Base-by-base conservation (phyloP, 2,113 vertebrate species). In the Tachuris rubrigastra region DNA sequence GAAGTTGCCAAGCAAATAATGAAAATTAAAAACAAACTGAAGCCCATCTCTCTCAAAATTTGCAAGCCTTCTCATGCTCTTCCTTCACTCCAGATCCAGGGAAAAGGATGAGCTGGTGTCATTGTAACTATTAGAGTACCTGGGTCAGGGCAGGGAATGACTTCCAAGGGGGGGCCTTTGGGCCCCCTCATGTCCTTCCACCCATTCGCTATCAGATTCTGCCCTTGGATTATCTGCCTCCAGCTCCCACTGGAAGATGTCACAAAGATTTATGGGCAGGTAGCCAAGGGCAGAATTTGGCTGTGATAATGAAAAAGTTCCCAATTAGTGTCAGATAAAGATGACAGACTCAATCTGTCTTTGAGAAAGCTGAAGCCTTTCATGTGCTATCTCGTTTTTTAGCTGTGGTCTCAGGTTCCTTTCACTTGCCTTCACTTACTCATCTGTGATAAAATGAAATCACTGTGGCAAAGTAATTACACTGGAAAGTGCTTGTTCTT, bases 251-350 rank as follows among this genome's bases (percentile, higher is more conserved):
- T 77, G 72, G 63, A 87, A 94, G 69, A 93, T 47, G 66, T 71
- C 91, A 90, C 50, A 76, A 89, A 90, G 85, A 94, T 91, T 85
- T 93, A 95, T 74, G 22, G 62, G 67, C 65, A 52, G 55, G 33
- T 88, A 84, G 74, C 63, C 87, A 92, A 92, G 87, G 91, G 84
- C 84, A 94, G 62, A 94, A 94, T 92, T 91, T 83, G 42, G 10
- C 90, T 80, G 92, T 84, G 87, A 95, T 96, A 88, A 92, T 94
- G 92, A 83, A 91, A 95, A 93, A 77, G 50, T 65, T 96, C 87
- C 84, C 91, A 85, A 87, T 95, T 95, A 96, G 62, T 60, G 71
- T 90, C 89, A 93, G 91, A 95, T 93, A 93, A 91, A 96, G 81
- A 62, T 53, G 94, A 94, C 89, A 96, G 81, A 42, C 74, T 87